Base-by-base conservation (phyloP, 2,113 vertebrate species). In the Mystacornis crossleyi region DNA sequence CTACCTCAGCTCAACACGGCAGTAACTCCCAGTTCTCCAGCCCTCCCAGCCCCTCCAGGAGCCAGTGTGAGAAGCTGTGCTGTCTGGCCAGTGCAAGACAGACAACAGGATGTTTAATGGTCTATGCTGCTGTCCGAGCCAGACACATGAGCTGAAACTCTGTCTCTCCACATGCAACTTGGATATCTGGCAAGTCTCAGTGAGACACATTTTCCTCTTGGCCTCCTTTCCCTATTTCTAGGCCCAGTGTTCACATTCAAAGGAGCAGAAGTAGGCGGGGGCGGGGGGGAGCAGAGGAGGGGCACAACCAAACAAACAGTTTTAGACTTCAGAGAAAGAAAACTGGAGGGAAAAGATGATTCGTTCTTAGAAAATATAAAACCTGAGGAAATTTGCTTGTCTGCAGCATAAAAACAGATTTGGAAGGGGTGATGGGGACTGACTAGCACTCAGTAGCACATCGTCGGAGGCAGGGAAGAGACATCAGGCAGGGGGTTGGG, bases 401-500 rank as follows among this genome's bases (percentile, higher is more conserved):
- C 57, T 64, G 55, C 47, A 74, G 61, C 53, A 77, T 11, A 66
- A 64, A 94, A 94, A 74, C 62, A 80, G n/a, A 81, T 71, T 92
- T 86, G 82, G 85, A 96, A 81, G 50, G 38, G 55, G n/a, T 21
- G 50, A 89, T 0, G 0, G 48, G 53, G 84, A 79, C 84, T 31
- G 25, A 93, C 75, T 93, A 90, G 85, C 72, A 48, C 64, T 86
- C 85, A 34, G 72, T 26, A 64, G 71, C 93, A 61, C 82, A 55
- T 58, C 75, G 54, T 77, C 6, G 0, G 75, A 94, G 60, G 64
- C 64, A 94, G 79, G 51, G 66, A 96, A 94, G 72, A 95, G 90
- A 83, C 64, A 88, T 47, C 72, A 95, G 95, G 93, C 82, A 94
- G 95, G 93, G 93, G 92, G 92, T 31, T 95, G 91, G 93, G 90